These are phyloP conservation scores for Hermatobates lingyangjiaoensis DNA, from an alignment of 1,140 invertebrate genomes.

Conservation along the genomic window DNA sequence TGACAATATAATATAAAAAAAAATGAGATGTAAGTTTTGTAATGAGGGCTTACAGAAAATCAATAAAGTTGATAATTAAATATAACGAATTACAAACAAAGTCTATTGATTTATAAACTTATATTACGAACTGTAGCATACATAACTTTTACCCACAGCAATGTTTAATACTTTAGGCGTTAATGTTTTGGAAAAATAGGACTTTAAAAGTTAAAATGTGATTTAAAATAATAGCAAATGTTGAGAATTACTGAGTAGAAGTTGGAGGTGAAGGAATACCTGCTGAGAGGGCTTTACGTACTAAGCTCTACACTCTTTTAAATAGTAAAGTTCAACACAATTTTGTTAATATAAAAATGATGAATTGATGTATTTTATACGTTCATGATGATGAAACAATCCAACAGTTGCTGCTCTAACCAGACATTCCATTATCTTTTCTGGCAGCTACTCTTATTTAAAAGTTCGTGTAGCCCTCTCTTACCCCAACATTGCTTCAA, in stretches of 20 bases:
- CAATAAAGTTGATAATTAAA: background rate
- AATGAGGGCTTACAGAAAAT: background rate
- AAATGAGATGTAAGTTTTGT: background rate
- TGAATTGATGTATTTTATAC: background rate
- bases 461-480: background rate
- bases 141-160: background rate
- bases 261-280: background rate
- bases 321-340: background rate
- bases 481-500: conserved; percentile 8
- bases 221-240: conserved; percentile 2
- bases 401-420: background rate
- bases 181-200: background rate
- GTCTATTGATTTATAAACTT: background rate
- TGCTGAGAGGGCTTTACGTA: conserved; percentile 1
- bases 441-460: background rate
- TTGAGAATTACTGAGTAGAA: conserved; percentile 2
- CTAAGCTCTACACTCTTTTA: background rate
- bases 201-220: background rate
- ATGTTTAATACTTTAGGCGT: background rate
- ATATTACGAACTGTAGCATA: background rate
- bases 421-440: conserved; percentile 7
- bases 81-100: background rate
- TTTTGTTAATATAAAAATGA: background rate
- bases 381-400: background rate
- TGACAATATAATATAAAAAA: background rate